Evolutionary conservation across 1,140 invertebrate genomes (phyloP).

Genomic region (Acromyrmex heyeri): DNA sequence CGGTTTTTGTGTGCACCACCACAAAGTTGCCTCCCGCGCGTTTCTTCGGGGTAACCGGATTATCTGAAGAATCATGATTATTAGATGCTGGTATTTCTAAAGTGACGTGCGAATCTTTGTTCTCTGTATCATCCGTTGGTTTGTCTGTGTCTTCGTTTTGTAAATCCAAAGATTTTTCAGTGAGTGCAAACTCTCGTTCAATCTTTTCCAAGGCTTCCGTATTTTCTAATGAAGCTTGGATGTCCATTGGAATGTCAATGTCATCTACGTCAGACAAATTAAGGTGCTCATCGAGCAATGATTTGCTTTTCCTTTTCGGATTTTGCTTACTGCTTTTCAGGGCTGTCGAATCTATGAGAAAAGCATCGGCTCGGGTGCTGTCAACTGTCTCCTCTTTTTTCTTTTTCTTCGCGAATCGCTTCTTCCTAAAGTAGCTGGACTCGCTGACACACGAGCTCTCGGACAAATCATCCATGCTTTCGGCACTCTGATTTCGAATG

Average conservation of each 20-base stretch:
- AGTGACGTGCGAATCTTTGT: constrained; percentile 10
- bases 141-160: not conserved
- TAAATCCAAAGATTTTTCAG: not conserved
- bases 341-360: constrained; percentile 3
- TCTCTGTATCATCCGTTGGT: not conserved
- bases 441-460: constrained; percentile 64
- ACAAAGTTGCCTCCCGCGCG: constrained; percentile 81
- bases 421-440: constrained; percentile 66
- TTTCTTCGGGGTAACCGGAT: constrained; percentile 76
- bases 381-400: constrained; percentile 20
- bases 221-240: constrained; percentile 9
- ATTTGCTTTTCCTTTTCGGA: constrained; percentile 45
- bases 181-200: not conserved
- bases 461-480: constrained; percentile 64
- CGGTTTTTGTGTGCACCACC: constrained; percentile 82
- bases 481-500: not conserved
- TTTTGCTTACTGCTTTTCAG: constrained; percentile 42
- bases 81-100: constrained; percentile 7
- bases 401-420: constrained; percentile 67
- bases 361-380: constrained; percentile 31
- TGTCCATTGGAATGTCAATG: constrained; percentile 59
- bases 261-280: constrained; percentile 63
- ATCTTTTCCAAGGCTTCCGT: not conserved
- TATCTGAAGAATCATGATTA: constrained; percentile 22
- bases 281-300: constrained; percentile 66